These are phyloP conservation scores for Rhodophaea formosa DNA, from an alignment of 2,888 invertebrate species.

Conservation along the genomic window DNA sequence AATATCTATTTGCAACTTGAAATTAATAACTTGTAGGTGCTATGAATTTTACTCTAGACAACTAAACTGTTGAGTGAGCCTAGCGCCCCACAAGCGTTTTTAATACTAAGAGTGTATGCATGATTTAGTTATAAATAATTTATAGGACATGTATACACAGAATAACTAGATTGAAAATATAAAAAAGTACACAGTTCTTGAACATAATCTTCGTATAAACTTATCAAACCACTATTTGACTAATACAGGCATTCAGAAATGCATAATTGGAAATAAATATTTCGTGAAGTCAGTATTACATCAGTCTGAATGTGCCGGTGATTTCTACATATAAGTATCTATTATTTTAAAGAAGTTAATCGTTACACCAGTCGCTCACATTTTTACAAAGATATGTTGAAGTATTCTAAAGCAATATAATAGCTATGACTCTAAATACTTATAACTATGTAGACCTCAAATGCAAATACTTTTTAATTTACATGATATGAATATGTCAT, in stretches of 20 bases:
- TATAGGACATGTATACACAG: slow-evolving; percentile 72
- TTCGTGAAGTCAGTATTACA: slow-evolving; percentile 42
- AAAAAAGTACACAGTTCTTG: slow-evolving; percentile 50
- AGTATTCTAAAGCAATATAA: slow-evolving; percentile 79
- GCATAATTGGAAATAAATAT: slow-evolving; percentile 66
- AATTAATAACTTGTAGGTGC: slow-evolving; percentile 73
- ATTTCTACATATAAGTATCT: slow-evolving; percentile 44
- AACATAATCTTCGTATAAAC: slow-evolving; percentile 45
- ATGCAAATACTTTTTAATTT: slow-evolving; percentile 81
- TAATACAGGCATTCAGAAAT: slow-evolving; percentile 65
- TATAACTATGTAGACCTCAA: slow-evolving; percentile 80
- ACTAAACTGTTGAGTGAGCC: slow-evolving; percentile 69
- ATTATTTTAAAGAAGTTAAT: slow-evolving; percentile 42
- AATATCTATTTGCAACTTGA: slow-evolving; percentile 77
- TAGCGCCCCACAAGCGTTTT: slow-evolving; percentile 70
- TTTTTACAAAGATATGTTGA: slow-evolving; percentile 78
- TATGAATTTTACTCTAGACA: slow-evolving; percentile 75
- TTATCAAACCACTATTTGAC: slow-evolving; percentile 52
- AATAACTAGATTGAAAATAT: slow-evolving; percentile 57
- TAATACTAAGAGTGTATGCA: slow-evolving; percentile 79
- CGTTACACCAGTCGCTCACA: slow-evolving; percentile 63
- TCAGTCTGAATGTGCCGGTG: slow-evolving; percentile 67
- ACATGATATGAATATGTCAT: slow-evolving; percentile 81
- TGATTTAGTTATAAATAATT: slow-evolving; percentile 78
- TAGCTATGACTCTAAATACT: slow-evolving; percentile 79